Conservation (phyloP, 2,113 vertebrate species). For the Sarotherodon lohbergeri region DNA sequence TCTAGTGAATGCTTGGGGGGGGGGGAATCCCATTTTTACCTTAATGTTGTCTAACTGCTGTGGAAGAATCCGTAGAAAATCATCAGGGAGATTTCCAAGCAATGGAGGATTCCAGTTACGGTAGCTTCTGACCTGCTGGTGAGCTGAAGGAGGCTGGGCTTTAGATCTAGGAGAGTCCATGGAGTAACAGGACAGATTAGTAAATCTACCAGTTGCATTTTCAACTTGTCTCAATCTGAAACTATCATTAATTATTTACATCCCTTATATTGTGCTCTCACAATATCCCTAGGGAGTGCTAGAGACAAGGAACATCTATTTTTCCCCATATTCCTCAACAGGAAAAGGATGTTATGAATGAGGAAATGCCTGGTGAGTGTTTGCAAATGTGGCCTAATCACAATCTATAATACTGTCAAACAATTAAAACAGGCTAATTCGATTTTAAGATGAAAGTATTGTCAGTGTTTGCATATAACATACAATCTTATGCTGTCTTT, state of each 20-base stretch:
- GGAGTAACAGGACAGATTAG: not conserved
- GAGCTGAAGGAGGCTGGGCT: slow-evolving; percentile 50
- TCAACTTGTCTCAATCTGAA: not conserved
- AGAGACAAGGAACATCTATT: not conserved
- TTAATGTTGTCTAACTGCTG: slow-evolving; percentile 80
- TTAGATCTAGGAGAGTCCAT: slow-evolving; percentile 71
- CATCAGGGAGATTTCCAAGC: slow-evolving; percentile 89
- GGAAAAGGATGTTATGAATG: not conserved
- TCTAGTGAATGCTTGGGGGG: rapidly evolving
- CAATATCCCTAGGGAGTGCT: not conserved
- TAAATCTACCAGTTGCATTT: not conserved
- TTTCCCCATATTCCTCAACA: not conserved
- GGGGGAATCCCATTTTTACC: slow-evolving; percentile 54
- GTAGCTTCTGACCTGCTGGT: slow-evolving; percentile 71
- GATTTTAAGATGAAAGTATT: not conserved
- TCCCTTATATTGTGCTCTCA: not conserved
- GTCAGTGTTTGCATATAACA: not conserved
- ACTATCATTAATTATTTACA: not conserved
- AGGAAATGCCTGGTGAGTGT: not conserved
- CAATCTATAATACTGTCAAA: not conserved
- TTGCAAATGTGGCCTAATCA: not conserved
- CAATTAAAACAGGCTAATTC: not conserved
- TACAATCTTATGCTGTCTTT: not conserved
- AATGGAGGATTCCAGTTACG: slow-evolving; percentile 93
- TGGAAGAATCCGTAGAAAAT: slow-evolving; percentile 91